A percentile compares a stretch with the other conserved stretches of the same genome.
These are phyloP conservation scores for Heteractis magnifica DNA, from an alignment of 92 coral and sea anemone genomes.

Conservation along the genomic window DNA sequence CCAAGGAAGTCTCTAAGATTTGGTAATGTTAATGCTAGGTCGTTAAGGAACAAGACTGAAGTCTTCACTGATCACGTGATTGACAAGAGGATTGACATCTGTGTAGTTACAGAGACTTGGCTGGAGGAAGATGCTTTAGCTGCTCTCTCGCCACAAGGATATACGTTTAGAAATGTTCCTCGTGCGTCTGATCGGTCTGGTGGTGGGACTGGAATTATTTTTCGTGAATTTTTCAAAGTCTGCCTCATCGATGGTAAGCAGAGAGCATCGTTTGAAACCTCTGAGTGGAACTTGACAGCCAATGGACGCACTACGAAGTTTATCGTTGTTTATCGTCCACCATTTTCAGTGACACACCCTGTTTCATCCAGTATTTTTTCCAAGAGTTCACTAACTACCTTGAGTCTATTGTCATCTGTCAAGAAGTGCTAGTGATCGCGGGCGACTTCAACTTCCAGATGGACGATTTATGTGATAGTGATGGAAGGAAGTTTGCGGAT, in stretches of 20 bases:
- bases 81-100: neutral
- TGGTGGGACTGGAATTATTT: neutral
- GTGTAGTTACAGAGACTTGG: neutral
- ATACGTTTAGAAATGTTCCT: neutral
- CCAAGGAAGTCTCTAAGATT: too few relatives aligned
- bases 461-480: conserved; percentile 13
- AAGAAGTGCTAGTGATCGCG: conserved; percentile 29
- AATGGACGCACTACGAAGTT: neutral
- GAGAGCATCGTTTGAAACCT: neutral
- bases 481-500: conserved; percentile 23
- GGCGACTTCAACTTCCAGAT: conserved; percentile 26
- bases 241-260: neutral
- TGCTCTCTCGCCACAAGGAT: neutral
- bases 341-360: neutral
- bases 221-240: neutral
- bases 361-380: neutral
- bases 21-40: neutral
- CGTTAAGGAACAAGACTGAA: neutral
- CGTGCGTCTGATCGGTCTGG: neutral
- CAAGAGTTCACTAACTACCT: conserved; percentile 14
- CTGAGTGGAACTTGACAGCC: neutral
- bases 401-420: conserved; percentile 7
- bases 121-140: neutral
- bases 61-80: neutral
- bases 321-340: neutral